Base-by-base conservation (phyloP, 2,888 invertebrate species). In the Parnassius orleans region DNA sequence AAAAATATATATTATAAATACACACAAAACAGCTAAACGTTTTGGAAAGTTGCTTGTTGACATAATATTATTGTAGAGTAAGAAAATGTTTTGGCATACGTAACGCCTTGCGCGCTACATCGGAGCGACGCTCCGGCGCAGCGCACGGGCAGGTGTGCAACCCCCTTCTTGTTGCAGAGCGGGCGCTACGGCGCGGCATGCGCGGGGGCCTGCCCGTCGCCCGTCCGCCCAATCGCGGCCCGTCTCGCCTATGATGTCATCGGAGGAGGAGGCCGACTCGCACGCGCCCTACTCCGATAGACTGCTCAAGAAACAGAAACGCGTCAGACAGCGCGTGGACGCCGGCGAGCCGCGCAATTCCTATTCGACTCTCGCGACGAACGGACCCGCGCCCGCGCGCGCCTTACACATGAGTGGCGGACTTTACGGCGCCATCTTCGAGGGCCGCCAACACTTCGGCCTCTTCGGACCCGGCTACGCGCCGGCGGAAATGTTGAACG, bases 291-390 rank as follows among this genome's bases (percentile, higher is more conserved):
- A 95, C 94, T 95, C 96, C 95, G 96, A 95, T 94, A 95, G 95
- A 93, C 95, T 96, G 93, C 94, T 96, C 94, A 96, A 96, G 95
- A 96, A 96, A 94, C 95, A 95, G 92, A 97, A 97, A 93, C 95
- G 97, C 93, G 96, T 96, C 93, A 95, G 97, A 94, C 97, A 97
- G 95, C 96, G 97, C 93, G 97, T 97, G 93, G 97, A 97, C 96
- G 97, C 97, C 93, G 97, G 97, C 83, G 97, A 98, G 93, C 96
- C 96, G 92, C 95, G 97, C 92, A 97, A 97, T 94, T 96, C 96
- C 92, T 97, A 97, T 93, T 96, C 90, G 78, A 89, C 90, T 86
- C 90, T 90, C 87, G 86, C 86, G 86, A 87, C 90, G 90, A 90
- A 87, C 89, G 90, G 90, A 84, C 48, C 10, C 48, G 90, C 90